phyloP scores from a whole-genome alignment of 2,113 vertebrate genomes.

The Grantiella picta region DNA sequence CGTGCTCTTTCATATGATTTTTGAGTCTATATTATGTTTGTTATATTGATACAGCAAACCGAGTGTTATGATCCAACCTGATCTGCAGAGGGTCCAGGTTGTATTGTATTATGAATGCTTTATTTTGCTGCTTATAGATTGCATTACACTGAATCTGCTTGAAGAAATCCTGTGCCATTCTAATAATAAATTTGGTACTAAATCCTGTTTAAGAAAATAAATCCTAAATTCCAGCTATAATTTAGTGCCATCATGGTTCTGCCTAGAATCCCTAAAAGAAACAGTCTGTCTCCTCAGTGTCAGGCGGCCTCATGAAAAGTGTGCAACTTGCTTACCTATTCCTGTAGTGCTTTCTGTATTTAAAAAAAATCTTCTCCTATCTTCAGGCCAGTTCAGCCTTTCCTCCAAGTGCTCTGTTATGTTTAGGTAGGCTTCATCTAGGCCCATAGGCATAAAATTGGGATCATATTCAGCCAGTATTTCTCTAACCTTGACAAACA shows the following conservation, averaged over 20 bases:
- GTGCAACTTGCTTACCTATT: slow-evolving; percentile 58
- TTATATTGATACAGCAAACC: neutral
- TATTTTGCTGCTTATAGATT: neutral
- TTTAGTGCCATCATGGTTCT: neutral
- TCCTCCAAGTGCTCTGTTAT: slow-evolving; percentile 89
- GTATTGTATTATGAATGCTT: neutral
- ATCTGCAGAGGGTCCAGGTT: neutral
- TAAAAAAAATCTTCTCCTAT: slow-evolving; percentile 75
- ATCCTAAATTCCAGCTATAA: neutral
- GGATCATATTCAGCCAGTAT: slow-evolving; percentile 91
- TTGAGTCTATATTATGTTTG: neutral
- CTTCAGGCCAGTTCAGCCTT: slow-evolving; percentile 85
- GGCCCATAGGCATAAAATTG: slow-evolving; percentile 88
- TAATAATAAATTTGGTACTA: neutral
- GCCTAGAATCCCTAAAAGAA: neutral
- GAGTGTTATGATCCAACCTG: fast-evolving
- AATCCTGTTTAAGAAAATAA: neutral
- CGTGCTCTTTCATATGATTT: fast-evolving
- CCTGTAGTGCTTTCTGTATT: neutral
- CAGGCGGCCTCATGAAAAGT: neutral
- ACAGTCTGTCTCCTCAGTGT: neutral
- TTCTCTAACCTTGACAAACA: slow-evolving; percentile 82
- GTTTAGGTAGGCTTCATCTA: slow-evolving; percentile 97
- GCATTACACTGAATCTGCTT: neutral
- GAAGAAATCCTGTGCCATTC: neutral